phyloP scores from a whole-genome alignment of 64 coral and sea anemone species.

The Trachythela sp. region DNA sequence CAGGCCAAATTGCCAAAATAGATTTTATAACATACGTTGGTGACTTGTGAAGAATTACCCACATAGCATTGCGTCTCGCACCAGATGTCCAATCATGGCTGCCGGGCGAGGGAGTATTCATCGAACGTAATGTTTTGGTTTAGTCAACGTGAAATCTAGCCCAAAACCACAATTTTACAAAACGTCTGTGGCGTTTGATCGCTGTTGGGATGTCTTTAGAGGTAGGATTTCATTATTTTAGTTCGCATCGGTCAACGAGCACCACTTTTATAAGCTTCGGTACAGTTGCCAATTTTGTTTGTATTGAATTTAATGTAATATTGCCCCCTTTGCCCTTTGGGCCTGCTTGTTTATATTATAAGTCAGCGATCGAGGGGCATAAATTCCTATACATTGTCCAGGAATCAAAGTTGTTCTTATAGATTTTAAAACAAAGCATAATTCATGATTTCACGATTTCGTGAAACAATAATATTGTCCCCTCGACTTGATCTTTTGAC shows the following conservation, averaged over 20 bases:
- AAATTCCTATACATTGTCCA: neutral
- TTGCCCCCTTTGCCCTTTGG: neutral
- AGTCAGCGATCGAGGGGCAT: neutral
- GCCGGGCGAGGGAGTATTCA: neutral
- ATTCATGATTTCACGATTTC: neutral
- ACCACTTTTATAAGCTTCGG: neutral
- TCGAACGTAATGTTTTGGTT: neutral
- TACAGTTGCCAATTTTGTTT: neutral
- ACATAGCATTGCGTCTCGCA: neutral
- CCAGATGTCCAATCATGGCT: constrained; percentile 15
- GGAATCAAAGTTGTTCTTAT: neutral
- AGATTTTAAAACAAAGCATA: neutral
- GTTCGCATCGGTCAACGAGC: neutral
- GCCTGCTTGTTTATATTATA: neutral
- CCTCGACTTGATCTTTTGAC: neutral
- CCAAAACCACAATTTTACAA: neutral
- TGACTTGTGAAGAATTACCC: neutral
- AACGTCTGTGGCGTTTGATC: neutral
- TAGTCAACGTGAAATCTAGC: neutral
- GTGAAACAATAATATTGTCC: neutral
- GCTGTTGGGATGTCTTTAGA: neutral
- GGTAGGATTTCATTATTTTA: neutral
- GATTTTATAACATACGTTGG: too few species aligned
- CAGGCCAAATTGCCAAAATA: too few species aligned
- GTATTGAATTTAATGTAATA: neutral